Base-by-base conservation (phyloP, 2,113 vertebrate genomes). In the Peucedramus taeniatus region DNA sequence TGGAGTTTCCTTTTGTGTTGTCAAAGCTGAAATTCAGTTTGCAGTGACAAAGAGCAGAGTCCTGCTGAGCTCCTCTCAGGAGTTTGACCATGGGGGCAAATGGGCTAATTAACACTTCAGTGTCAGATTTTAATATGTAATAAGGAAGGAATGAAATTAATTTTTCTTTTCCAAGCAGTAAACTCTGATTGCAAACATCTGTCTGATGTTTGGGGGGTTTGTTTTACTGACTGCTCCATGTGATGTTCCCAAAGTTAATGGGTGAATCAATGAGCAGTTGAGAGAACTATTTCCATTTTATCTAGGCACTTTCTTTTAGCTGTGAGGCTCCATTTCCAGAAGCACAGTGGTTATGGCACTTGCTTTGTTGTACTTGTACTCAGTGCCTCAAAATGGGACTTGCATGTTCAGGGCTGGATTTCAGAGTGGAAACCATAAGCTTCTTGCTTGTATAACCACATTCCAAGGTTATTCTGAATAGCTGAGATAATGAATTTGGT, bases 401-500 rank as follows among this genome's bases (percentile, higher is more conserved):
- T 82, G 82, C 75, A 93, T 94, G 93, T 97, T 95, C 83, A 80
- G 77, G 93, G 93, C 88, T 97, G 95, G 96, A 95, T 95, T 93
- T 96, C 51, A 2, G 82, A 97, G 87, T 96, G 95, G 95, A 97
- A 97, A 97, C 93, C 96, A 61, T 96, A 97, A 96, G 92, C 91
- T 95, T 90, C 81, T 97, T 96, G 97, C 92, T 96, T 96, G 94
- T 96, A 94, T 96, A 97, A 96, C 96, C 86, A 82, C 96, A 97
- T 97, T 97, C 94, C 96, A 97, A 94, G 95, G 95, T 97, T 97
- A 94, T 95, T 91, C 95, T 92, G 94, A 96, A 97, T 95, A 96
- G 96, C 97, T 97, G 95, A 97, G 93, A 96, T 96, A 97, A 97
- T 97, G 95, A 96, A 87, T 97, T 97, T 96, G 95, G 96, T 95